These are phyloP conservation scores for Habrosyne pyritoides DNA, from an alignment of 2,888 invertebrate species.

Conservation along the genomic window DNA sequence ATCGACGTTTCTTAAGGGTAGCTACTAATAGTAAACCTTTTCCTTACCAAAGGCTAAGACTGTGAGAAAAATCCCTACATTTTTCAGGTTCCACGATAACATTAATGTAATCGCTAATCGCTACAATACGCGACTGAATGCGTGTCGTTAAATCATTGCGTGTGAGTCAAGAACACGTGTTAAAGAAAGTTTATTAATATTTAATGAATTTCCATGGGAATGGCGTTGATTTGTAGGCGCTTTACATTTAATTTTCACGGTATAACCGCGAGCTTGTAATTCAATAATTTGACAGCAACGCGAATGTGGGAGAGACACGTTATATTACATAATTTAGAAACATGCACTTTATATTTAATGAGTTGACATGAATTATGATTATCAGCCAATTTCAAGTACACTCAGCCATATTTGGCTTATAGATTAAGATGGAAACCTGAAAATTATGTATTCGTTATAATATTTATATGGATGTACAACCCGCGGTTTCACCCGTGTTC, in stretches of 20 bases:
- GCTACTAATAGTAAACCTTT: slow-evolving; percentile 12
- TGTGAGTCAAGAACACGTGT: slow-evolving; percentile 76
- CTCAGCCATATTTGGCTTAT: no score
- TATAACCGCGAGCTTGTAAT: slow-evolving; percentile 64
- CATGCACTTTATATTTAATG: background rate
- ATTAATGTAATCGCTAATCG: no score
- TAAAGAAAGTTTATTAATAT: slow-evolving; percentile 80
- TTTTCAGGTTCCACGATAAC: no score
- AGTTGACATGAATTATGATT: background rate
- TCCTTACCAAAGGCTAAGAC: slow-evolving; percentile 11
- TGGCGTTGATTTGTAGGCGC: slow-evolving; percentile 74
- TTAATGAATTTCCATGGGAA: slow-evolving; percentile 65
- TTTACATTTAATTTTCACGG: slow-evolving; percentile 68
- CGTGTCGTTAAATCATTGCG: slow-evolving; percentile 38
- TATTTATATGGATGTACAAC: no score
- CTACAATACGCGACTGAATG: slow-evolving; percentile 21
- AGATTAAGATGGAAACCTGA: no score
- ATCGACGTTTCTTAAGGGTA: no score
- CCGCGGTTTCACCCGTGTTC: no score
- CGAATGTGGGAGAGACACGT: slow-evolving; percentile 36
- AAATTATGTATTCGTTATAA: no score
- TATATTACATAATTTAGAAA: background rate
- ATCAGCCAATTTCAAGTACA: no score
- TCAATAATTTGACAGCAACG: slow-evolving; percentile 65
- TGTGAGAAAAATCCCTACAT: no score